phyloP scores from a whole-genome alignment of 2,113 vertebrate genomes.

The Miniopterus natalensis region DNA sequence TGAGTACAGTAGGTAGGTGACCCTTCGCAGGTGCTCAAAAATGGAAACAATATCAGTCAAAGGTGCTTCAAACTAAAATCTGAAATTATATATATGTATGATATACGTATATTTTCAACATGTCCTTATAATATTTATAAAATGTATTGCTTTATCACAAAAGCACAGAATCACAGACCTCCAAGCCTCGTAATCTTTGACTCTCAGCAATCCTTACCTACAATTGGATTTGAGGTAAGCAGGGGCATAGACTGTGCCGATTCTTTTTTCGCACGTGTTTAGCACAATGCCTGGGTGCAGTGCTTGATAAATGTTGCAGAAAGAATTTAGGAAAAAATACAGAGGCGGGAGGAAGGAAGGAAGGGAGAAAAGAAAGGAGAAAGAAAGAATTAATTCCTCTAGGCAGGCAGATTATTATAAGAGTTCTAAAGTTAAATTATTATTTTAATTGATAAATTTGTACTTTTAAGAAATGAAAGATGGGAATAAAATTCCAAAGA shows the following conservation, averaged over 20 bases:
- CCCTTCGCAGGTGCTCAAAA: not conserved
- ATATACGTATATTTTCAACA: not conserved
- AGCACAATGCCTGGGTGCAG: not conserved
- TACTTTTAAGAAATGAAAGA: constrained; percentile 20
- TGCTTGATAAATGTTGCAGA: not conserved
- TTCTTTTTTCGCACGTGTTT: not conserved
- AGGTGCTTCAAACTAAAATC: not conserved
- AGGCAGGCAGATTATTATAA: not conserved
- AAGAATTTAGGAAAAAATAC: not conserved
- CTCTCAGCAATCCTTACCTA: not conserved
- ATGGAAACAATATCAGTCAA: not conserved
- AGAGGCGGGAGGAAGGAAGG: too few species aligned
- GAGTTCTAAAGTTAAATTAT: not conserved
- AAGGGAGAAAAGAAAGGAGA: too few species aligned
- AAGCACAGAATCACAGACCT: not conserved
- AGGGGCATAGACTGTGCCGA: not conserved
- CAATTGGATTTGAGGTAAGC: not conserved
- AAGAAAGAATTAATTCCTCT: not conserved
- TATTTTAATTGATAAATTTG: not conserved
- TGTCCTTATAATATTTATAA: not conserved
- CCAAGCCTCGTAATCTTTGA: not conserved
- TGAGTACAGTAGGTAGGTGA: not conserved
- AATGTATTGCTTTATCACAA: not conserved
- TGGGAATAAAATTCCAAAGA: not conserved
- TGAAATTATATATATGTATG: not conserved